phyloP scores from a whole-genome alignment of 1,140 invertebrate genomes.

The Venustaconcha ellipsiformis region DNA sequence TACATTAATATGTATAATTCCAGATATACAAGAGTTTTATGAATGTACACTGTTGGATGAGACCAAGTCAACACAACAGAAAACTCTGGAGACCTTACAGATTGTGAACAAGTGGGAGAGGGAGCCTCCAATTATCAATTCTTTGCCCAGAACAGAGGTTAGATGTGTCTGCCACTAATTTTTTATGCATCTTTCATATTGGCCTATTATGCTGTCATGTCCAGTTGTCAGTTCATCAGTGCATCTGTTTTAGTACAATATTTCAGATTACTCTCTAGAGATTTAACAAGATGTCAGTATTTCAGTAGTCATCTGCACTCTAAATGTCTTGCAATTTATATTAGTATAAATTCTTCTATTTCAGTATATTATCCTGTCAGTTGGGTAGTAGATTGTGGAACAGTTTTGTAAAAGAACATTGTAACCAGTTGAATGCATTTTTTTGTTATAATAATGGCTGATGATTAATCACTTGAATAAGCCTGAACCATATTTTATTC shows the following conservation, averaged over 20 bases:
- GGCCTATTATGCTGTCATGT: neutral
- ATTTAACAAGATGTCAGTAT: neutral
- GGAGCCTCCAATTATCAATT: conserved; percentile 50
- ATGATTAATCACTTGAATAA: no score
- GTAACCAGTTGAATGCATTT: no score
- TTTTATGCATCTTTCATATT: no score
- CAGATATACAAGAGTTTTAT: conserved; percentile 99
- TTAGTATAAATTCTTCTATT: no score
- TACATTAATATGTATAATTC: conserved; percentile 61
- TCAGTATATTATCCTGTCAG: no score
- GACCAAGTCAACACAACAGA: conserved; percentile 93
- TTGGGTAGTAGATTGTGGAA: no score
- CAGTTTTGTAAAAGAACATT: no score
- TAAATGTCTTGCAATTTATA: no score
- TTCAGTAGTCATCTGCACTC: neutral
- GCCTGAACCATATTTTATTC: no score
- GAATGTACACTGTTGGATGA: conserved; percentile 96
- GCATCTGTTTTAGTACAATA: neutral
- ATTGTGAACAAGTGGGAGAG: conserved; percentile 94
- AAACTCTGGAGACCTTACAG: conserved; percentile 93
- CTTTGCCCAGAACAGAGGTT: conserved; percentile 40
- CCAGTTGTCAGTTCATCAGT: conserved; percentile 2
- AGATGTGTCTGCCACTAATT: no score
- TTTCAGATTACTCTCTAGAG: conserved; percentile 2
- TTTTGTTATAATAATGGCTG: no score